Base-by-base conservation (phyloP, 2,888 invertebrate species). In the Fragum fragum region DNA sequence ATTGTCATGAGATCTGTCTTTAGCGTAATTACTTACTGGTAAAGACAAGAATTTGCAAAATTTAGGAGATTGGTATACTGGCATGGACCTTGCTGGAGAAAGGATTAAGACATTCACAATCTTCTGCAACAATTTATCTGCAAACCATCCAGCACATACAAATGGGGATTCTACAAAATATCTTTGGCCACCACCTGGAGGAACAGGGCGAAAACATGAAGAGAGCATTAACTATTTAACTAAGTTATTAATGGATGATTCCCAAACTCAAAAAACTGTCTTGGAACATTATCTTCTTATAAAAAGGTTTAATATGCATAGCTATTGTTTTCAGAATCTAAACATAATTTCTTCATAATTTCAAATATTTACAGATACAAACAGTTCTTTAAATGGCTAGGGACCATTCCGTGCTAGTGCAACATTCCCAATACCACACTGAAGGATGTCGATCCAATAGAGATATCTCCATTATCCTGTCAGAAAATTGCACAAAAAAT, bases 71-170 rank as follows among this genome's bases (percentile, higher is more conserved):
- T 89, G 85, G 59, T 84, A 16, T 87, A 89, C 53, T 86, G 83
- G 87, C 87, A 89, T 82, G 87, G 89, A 18, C 57, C 89, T 1
- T 88, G 83, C 53, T 89, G 87, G 89, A 68, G 83, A 26, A 9
- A 28, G 18, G 86, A 88, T 57, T 63, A 61, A 73, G 73, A 87
- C 53, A 86, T 86, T 3, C 88, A 87, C 63, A 71, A 73, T 47
- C 39, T 86, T 2, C 11, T 87, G 11, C 47, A 74, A 75, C 21
- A 88, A 63, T 76, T 77, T 87, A 76, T 81, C 87, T 9, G 88
- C 86, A 21, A 68, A 14, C 11, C 88, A 86, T 70, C 77, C 70
- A 53, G 72, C 76, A 21, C 42, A 42, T 57, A 26, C n/a, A 14
- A 39, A 42, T 28, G 68, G 75, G 6, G 1, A 69, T 2, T 42